Evolutionary conservation across 1,140 invertebrate genomes (phyloP), one percentile per base, ranked within the genome.

Genomic region (Halesus radiatus): DNA sequence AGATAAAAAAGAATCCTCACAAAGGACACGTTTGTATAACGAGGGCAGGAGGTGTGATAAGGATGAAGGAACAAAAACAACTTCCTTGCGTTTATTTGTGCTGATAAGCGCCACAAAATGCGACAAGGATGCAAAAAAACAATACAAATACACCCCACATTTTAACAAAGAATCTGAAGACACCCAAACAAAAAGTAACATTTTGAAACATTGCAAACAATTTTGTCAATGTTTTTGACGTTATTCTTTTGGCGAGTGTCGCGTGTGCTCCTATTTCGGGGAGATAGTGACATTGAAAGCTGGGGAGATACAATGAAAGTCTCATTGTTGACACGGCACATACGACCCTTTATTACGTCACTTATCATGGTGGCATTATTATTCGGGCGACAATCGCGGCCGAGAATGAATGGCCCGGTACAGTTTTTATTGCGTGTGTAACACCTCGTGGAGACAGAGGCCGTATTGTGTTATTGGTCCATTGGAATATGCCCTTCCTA

Each of bases 11-110:
- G n/a, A 37, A 53, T 53, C 58, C 60, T 66, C 45, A 78, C 76
- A 78, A 78, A 66, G 76, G 62, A 68, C 60, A 66, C 76, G 60
- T 78, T 78, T 78, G 62, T 78, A 68, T 53, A 78, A 78, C 62
- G 32, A 54, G 62, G 76, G 76, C 62, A 54, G 62, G 52, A 78
- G 76, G 76, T 78, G 76, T 78, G 76, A 78, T 78, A 78, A 78
- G 76, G 76, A 45, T 53, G 50, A 68, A 78, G 76, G 76, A 78
- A 78, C 76, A 78, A 78, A 78, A 78, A 66, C 76, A 66, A 78
- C 76, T 78, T 78, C 76, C 76, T 68, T 53, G 76, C 76, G 50
- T 78, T 78, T 78, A 78, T 78, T 78, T 78, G 76, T 53, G 75
- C 76, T 78, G 76, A 78, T 78, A 78, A 78, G 76, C 60, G 64